Base-by-base conservation (phyloP, 2,888 invertebrate species). In the Phorcus lineatus region DNA sequence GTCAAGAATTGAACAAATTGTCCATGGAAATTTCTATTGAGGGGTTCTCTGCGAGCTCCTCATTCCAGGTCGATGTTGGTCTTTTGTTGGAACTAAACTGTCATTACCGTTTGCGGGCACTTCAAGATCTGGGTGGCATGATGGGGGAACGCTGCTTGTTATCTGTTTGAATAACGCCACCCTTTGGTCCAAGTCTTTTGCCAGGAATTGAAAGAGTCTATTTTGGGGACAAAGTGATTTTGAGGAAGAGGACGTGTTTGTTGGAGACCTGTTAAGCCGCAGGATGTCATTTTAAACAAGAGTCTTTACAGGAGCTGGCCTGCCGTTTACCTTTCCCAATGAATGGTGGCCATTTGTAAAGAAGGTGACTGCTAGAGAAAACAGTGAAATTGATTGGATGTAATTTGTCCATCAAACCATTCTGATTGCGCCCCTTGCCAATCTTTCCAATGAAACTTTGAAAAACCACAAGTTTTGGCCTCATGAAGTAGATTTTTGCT, bases 331-430 rank as follows among this genome's bases (percentile, higher is more conserved):
- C 70, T 70, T 36, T 24, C 28, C 31, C 31, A 70, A 70, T 70
- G 36, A 70, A 70, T 70, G 70, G 70, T 40, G 36, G 40, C 70
- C 70, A 70, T 70, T 70, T 40, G 70, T 19, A 70, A 70, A 70
- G 47, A 40, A 70, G 70, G 70, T 70, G 70, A 70, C 70, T 36
- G 40, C 19, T 31, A 70, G n/a, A 70, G 70, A 70, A 70, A 70
- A 70, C 70, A 70, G n/a, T n/a, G 70, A 36, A 70, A 70, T 70
- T 70, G 70, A 70, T 70, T 70, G 31, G 70, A 70, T 70, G 70
- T 70, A 70, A 70, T 70, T 70, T 70, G 70, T 70, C 70, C 36
- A 70, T 70, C 70, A 70, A 40, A 36, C 70, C 36, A 36, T 70
- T 70, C 70, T 40, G 70, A 70, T 70, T 70, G 70, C 36, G 4